phyloP scores from a whole-genome alignment of 2,797 vertebrate genomes.

The Oreortyx pictus region DNA sequence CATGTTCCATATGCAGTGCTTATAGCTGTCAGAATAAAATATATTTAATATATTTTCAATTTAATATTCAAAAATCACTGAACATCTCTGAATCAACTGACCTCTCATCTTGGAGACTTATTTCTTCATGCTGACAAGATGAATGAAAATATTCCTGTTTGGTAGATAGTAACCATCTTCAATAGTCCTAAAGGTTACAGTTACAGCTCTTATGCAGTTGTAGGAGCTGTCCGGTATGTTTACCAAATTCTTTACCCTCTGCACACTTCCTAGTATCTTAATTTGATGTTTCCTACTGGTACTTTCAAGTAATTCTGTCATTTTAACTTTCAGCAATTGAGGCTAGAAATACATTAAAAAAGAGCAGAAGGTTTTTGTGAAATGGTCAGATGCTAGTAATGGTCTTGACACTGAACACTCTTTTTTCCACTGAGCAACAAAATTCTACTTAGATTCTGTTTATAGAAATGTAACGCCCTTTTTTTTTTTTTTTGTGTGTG shows the following conservation, averaged over 20 bases:
- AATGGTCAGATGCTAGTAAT: slow-evolving; percentile 38
- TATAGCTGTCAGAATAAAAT: slow-evolving; percentile 25
- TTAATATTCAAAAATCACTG: slow-evolving; percentile 8
- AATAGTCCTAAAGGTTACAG: neutral
- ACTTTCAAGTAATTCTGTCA: slow-evolving; percentile 65
- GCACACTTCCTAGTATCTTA: slow-evolving; percentile 21
- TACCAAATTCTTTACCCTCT: slow-evolving; percentile 56
- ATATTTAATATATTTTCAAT: slow-evolving; percentile 41
- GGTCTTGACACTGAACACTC: slow-evolving; percentile 37
- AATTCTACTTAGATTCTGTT: slow-evolving; percentile 73
- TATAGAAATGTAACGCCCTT: slow-evolving; percentile 68
- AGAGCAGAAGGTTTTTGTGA: slow-evolving; percentile 47
- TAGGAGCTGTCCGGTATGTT: slow-evolving; percentile 14
- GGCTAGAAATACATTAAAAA: slow-evolving; percentile 56
- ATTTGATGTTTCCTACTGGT: slow-evolving; percentile 60
- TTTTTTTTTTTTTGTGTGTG: slow-evolving; percentile 33
- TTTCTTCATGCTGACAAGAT: neutral
- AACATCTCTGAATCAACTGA: neutral
- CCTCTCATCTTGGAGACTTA: slow-evolving; percentile 22
- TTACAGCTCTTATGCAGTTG: neutral
- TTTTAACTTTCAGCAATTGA: slow-evolving; percentile 65
- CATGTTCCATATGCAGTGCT: neutral
- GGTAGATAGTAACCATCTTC: neutral
- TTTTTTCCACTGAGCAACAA: slow-evolving; percentile 32
- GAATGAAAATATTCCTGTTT: slow-evolving; percentile 35